Evolutionary conservation across 2,797 vertebrate genomes (phyloP).

Genomic region (Harpagifer antarcticus): DNA sequence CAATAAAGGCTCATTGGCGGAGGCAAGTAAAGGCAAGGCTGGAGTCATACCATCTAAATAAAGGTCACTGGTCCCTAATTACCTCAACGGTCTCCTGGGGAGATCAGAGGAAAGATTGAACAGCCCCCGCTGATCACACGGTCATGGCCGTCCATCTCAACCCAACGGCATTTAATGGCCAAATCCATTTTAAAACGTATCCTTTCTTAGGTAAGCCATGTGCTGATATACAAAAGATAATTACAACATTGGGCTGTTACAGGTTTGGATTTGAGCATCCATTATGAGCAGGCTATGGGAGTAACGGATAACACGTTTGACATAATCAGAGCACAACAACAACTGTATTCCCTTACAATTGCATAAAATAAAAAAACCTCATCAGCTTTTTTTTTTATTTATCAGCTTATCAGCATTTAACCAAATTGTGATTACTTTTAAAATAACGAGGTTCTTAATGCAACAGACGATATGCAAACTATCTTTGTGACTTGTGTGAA

Average conservation of each 20-base stretch:
- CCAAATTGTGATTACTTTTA: no score
- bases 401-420: no score
- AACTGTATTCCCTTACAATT: no score
- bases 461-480: no score
- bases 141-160: constrained; percentile 8
- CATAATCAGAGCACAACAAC: no score
- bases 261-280: neutral
- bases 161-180: constrained; percentile 7
- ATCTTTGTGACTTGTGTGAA: no score
- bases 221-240: neutral
- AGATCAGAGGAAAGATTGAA: constrained; percentile 59
- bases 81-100: constrained; percentile 53
- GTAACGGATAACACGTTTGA: no score
- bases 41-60: constrained; percentile 52
- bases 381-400: no score
- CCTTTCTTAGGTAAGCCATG: neutral
- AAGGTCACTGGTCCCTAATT: constrained; percentile 74
- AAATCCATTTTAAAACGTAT: neutral
- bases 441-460: no score
- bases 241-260: neutral
- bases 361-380: neutral
- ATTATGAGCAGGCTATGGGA: neutral
- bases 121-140: constrained; percentile 25
- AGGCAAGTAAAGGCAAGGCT: constrained; percentile 37
- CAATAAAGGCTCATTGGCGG: neutral